Conservation (phyloP, 2,888 invertebrate species). For the Odontothrips loti region DNA sequence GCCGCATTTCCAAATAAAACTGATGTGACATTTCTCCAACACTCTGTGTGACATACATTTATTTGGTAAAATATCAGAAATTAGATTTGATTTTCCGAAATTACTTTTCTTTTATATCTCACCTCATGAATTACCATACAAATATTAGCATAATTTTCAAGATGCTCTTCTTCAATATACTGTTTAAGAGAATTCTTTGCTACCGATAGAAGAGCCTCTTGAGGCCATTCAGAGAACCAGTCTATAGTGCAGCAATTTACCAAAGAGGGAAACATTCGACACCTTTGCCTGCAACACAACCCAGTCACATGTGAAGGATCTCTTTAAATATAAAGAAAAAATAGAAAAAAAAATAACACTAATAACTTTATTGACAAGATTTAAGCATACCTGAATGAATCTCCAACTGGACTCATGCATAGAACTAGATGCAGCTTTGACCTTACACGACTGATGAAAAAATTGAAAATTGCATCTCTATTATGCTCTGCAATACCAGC, state of each 20-base stretch:
- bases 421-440: conserved; percentile 78
- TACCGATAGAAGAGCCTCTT: conserved; percentile 78
- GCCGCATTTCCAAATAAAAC: conserved; percentile 75
- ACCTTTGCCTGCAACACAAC: conserved; percentile 60
- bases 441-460: conserved; percentile 77
- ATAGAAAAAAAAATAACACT: conserved; percentile 42
- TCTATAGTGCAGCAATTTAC: conserved; percentile 93
- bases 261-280: conserved; percentile 90
- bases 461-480: conserved; percentile 77
- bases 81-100: neutral
- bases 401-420: conserved; percentile 86
- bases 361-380: conserved; percentile 44
- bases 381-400: conserved; percentile 62
- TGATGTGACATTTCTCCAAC: conserved; percentile 70
- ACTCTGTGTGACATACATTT: conserved; percentile 53
- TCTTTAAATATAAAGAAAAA: neutral
- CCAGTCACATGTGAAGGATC: conserved; percentile 43
- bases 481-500: conserved; percentile 61
- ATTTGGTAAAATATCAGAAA: neutral
- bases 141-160: conserved; percentile 55
- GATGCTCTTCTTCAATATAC: conserved; percentile 53
- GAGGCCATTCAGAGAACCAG: conserved; percentile 91
- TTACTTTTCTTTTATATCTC: conserved; percentile 35
- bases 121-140: conserved; percentile 71
- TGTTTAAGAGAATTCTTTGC: conserved; percentile 66